Evolutionary conservation across 1,140 invertebrate species (phyloP).

Genomic region (Leptopilina clavipes): DNA sequence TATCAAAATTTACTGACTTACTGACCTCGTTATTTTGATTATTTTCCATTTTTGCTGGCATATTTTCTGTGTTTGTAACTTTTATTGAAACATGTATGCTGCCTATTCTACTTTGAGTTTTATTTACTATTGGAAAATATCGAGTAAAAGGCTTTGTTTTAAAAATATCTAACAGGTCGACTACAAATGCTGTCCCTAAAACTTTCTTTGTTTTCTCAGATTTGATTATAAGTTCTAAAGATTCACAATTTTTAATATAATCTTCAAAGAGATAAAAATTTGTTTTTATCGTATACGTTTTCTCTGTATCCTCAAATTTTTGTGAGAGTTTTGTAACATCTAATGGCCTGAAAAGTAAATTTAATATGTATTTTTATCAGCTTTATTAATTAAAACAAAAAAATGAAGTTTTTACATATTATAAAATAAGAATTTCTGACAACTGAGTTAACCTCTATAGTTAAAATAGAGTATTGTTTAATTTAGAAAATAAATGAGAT

Average conservation of each 20-base stretch:
- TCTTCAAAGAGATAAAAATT: conserved; percentile 65
- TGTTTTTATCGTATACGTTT: conserved; percentile 66
- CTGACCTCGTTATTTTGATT: conserved; percentile 41
- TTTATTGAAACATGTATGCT: conserved; percentile 64
- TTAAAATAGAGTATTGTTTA: neutral
- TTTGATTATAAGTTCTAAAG: conserved; percentile 62
- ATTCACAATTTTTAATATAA: conserved; percentile 69
- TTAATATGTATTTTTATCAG: neutral
- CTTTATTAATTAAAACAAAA: too few species aligned
- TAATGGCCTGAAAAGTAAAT: conserved; percentile 53
- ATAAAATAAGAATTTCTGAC: neutral
- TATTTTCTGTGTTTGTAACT: conserved; percentile 49
- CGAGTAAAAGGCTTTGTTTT: conserved; percentile 56
- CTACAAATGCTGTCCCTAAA: conserved; percentile 61
- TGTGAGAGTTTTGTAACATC: conserved; percentile 50
- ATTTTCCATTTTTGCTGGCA: conserved; percentile 39
- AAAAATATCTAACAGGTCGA: conserved; percentile 62
- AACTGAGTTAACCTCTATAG: conserved; percentile 13
- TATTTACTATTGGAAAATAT: conserved; percentile 62
- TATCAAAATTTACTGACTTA: conserved; percentile 37
- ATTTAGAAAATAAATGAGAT: conserved; percentile 33
- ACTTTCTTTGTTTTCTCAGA: conserved; percentile 55
- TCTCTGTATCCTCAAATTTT: conserved; percentile 51
- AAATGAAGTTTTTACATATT: too few species aligned
- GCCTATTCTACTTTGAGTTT: conserved; percentile 58